Evolutionary conservation across 2,797 vertebrate genomes (phyloP).

Genomic region (Dromococcyx pavoninus): DNA sequence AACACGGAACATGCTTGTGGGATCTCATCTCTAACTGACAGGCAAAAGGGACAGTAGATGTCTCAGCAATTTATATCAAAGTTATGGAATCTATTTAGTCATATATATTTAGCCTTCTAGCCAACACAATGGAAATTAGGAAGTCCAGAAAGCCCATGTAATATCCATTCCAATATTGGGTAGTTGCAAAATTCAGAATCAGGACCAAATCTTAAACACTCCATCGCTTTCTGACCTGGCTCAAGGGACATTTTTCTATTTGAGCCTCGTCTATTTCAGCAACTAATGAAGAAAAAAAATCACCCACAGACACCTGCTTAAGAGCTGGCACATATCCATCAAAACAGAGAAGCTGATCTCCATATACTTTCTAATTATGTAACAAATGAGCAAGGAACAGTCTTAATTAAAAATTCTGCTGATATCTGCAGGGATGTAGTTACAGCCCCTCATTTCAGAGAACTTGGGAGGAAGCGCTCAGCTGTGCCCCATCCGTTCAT

Average conservation of each 20-base stretch:
- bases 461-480: neutral
- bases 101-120: neutral
- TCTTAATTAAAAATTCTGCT: neutral
- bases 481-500: neutral
- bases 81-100: fast-evolving
- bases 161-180: neutral
- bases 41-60: neutral
- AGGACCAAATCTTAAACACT: neutral
- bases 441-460: neutral
- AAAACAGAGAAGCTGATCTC: neutral
- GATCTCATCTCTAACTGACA: neutral
- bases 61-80: neutral
- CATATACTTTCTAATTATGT: neutral
- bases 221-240: neutral
- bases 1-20: neutral
- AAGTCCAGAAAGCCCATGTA: neutral
- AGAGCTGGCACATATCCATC: neutral
- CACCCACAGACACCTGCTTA: neutral
- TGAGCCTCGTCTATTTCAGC: neutral
- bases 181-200: neutral
- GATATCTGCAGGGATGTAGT: neutral
- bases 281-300: neutral
- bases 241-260: neutral
- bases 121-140: neutral
- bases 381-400: neutral